phyloP scores from a whole-genome alignment of 2,113 vertebrate genomes.

The Urocitellus parryii region DNA sequence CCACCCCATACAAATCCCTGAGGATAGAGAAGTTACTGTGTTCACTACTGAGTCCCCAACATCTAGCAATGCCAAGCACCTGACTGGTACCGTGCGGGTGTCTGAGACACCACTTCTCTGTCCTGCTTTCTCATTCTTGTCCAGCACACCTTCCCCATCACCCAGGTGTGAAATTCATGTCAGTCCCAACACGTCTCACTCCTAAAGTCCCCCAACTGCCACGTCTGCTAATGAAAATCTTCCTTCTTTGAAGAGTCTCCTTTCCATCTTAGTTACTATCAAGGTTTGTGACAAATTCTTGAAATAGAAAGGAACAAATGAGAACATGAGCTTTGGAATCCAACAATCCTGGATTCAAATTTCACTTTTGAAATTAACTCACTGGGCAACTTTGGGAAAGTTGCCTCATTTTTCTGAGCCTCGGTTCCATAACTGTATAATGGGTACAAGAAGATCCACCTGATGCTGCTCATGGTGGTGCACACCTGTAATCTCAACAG shows the following conservation, averaged over 20 bases:
- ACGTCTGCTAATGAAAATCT: neutral
- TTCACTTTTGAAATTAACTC: neutral
- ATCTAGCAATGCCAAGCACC: neutral
- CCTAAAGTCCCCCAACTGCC: neutral
- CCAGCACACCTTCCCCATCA: neutral
- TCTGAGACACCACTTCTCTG: neutral
- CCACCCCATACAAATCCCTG: accelerated
- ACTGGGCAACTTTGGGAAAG: neutral
- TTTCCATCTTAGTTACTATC: neutral
- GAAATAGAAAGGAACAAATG: neutral
- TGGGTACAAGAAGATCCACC: neutral
- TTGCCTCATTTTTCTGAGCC: neutral
- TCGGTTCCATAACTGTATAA: neutral
- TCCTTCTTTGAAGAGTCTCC: neutral
- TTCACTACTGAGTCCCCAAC: neutral
- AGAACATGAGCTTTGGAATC: neutral
- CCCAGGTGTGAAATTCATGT: neutral
- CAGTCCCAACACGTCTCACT: neutral
- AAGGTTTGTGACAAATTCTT: neutral
- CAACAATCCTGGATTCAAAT: neutral
- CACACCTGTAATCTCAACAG: no score
- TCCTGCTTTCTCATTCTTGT: neutral
- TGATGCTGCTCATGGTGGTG: neutral
- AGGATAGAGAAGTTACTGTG: neutral
- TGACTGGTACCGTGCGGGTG: accelerated